Conservation (phyloP, 2,888 invertebrate genomes). For the Oeneis ivallda region DNA sequence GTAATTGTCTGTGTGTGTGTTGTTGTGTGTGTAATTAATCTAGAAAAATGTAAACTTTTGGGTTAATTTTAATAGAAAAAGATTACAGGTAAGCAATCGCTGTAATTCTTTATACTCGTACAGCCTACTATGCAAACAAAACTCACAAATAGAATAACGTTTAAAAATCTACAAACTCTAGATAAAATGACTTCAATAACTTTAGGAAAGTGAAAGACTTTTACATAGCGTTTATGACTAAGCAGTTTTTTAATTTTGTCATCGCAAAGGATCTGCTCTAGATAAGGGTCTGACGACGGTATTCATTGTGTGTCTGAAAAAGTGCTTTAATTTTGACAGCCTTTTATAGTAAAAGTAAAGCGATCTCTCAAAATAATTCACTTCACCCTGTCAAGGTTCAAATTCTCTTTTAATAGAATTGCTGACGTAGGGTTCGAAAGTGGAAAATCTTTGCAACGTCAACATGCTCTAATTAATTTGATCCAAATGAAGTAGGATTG, state of each 20-base stretch:
- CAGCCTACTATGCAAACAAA: background rate
- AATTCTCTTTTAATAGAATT: background rate
- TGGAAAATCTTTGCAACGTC: background rate
- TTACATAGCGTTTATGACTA: conserved; percentile 1
- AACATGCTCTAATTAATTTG: no score
- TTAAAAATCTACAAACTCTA: background rate
- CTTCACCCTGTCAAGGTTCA: conserved; percentile 5
- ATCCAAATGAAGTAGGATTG: no score
- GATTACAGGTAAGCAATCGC: no score
- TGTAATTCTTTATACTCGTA: background rate
- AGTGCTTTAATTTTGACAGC: conserved; percentile 22
- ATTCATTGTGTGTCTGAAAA: conserved; percentile 29
- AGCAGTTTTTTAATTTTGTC: conserved; percentile 28
- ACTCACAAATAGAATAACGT: background rate
- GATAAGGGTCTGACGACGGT: conserved; percentile 34
- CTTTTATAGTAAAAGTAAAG: conserved; percentile 23
- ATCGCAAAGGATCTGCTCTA: conserved; percentile 22
- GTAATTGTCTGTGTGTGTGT: no score
- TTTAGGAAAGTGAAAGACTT: background rate
- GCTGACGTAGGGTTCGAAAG: background rate
- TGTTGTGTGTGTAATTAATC: no score
- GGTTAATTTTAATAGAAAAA: no score
- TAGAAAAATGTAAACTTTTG: no score
- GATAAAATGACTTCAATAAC: conserved; percentile 10
- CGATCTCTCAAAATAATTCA: conserved; percentile 20